These are phyloP conservation scores for Spicauda simplicius DNA, from an alignment of 2,888 invertebrate species.

Conservation along the genomic window DNA sequence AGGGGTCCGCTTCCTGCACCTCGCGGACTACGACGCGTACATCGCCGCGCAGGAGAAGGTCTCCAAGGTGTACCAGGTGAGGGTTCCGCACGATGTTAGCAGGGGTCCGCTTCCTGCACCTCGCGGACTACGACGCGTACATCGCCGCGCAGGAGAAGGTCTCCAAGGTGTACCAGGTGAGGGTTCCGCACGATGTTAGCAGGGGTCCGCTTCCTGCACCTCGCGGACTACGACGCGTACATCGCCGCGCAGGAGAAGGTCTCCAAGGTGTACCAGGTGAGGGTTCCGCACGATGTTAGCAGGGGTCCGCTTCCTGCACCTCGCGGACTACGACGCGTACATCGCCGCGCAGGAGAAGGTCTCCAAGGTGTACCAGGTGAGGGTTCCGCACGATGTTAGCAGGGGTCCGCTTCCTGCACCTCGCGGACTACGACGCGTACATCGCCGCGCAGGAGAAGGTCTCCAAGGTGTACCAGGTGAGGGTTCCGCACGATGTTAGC, in stretches of 20 bases:
- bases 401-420: constrained; percentile 94
- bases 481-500: not conserved
- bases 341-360: constrained; percentile 96
- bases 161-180: constrained; percentile 92
- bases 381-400: not conserved
- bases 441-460: constrained; percentile 96
- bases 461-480: constrained; percentile 92
- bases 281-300: not conserved
- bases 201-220: constrained; percentile 94
- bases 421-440: constrained; percentile 98
- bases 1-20: constrained; percentile 94
- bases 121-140: constrained; percentile 98
- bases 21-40: constrained; percentile 98
- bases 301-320: constrained; percentile 94
- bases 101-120: constrained; percentile 94
- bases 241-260: constrained; percentile 96
- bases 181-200: not conserved
- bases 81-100: not conserved
- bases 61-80: constrained; percentile 92
- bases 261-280: constrained; percentile 92
- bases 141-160: constrained; percentile 96
- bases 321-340: constrained; percentile 98
- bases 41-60: constrained; percentile 96
- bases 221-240: constrained; percentile 98
- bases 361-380: constrained; percentile 92